Evolutionary conservation across 2,797 vertebrate species (phyloP).

Genomic region (Clarias laeviceps): DNA sequence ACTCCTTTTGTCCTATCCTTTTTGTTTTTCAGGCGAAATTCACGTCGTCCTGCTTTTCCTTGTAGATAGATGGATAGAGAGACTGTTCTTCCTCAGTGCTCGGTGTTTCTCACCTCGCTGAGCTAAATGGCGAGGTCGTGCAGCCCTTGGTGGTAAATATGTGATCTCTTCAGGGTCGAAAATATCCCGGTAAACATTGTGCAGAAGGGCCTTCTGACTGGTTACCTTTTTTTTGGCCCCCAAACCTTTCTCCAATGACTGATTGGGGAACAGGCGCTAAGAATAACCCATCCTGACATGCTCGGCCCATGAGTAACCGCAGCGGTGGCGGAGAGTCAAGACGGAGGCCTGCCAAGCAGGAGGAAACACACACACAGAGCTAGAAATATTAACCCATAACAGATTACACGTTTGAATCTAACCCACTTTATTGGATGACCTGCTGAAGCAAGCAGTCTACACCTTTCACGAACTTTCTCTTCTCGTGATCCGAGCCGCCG

Average conservation of each 20-base stretch:
- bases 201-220: constrained; percentile 76
- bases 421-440: constrained; percentile 65
- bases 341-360: constrained; percentile 73
- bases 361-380: constrained; percentile 68
- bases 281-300: constrained; percentile 84
- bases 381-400: constrained; percentile 70
- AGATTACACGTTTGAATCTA: constrained; percentile 73
- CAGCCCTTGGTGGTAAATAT: constrained; percentile 78
- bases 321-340: constrained; percentile 69
- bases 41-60: constrained; percentile 19
- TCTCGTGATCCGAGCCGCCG: constrained; percentile 64
- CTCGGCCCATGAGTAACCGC: constrained; percentile 83
- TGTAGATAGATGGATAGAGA: not conserved
- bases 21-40: constrained; percentile 35
- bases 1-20: constrained; percentile 51
- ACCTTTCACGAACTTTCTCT: constrained; percentile 59
- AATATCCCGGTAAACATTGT: constrained; percentile 79
- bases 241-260: constrained; percentile 83
- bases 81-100: not conserved
- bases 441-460: constrained; percentile 55
- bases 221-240: constrained; percentile 81
- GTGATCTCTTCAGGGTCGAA: constrained; percentile 71
- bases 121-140: constrained; percentile 75
- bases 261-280: constrained; percentile 81
- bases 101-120: constrained; percentile 49